phyloP scores from a whole-genome alignment of 2,113 vertebrate genomes.

The Stomatorhinus ivindoensis region DNA sequence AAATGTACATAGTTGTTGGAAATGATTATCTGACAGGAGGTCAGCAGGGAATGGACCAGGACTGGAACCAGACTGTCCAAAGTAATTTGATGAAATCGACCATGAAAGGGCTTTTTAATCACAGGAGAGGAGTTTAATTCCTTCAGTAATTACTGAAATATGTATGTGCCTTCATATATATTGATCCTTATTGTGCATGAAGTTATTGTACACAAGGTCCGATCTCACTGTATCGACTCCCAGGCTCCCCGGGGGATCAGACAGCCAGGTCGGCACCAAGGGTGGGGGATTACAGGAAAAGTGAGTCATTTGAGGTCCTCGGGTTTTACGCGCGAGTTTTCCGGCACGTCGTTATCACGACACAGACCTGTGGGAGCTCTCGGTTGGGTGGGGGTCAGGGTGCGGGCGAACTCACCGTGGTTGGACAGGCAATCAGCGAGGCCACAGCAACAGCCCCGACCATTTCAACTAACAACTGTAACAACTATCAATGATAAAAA shows the following conservation, averaged over 20 bases:
- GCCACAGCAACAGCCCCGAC: too few species aligned
- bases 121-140: slow-evolving; percentile 59
- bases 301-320: not conserved
- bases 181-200: slow-evolving; percentile 57
- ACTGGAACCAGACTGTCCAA: slow-evolving; percentile 48
- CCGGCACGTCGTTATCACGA: not conserved
- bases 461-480: not conserved
- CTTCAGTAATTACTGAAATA: slow-evolving; percentile 63
- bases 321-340: not conserved
- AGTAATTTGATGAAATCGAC: slow-evolving; percentile 52
- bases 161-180: slow-evolving; percentile 56
- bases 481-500: not conserved
- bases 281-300: not conserved
- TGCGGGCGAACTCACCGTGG: not conserved
- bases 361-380: not conserved
- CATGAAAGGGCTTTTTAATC: slow-evolving; percentile 55
- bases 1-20: slow-evolving; percentile 37
- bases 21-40: slow-evolving; percentile 57
- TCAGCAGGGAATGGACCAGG: slow-evolving; percentile 45
- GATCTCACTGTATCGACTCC: slow-evolving; percentile 42
- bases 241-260: not conserved
- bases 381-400: not conserved
- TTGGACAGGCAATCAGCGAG: not conserved
- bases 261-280: not conserved
- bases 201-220: slow-evolving; percentile 49